Evolutionary conservation across 2,888 invertebrate genomes (phyloP), one percentile per base, ranked within the genome.

Genomic region (Helleia helle): DNA sequence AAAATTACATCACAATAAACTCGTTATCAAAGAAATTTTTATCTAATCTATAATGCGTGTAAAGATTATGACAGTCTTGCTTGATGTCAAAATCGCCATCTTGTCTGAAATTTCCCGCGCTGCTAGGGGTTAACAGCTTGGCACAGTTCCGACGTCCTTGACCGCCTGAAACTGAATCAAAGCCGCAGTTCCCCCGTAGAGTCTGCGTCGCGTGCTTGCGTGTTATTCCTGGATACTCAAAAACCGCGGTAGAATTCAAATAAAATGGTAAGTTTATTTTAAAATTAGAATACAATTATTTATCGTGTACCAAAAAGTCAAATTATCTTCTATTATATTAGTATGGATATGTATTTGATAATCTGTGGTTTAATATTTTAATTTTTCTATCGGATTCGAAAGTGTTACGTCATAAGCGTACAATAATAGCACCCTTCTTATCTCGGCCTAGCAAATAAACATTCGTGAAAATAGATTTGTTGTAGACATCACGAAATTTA

Each of bases 131-230:
- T 57, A 58, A 62, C 57, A 54, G 64, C 49, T 63, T 81, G 83
- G 75, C 81, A 79, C 72, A 73, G 62, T 83, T 80, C 71, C 63
- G 66, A 42, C 52, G 75, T 47, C 81, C 81, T 83, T 80, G 84
- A 80, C 80, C 81, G 67, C 50, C 31, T 42, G 48, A 42, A 47
- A 59, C 48, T 49, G 40, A 49, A 48, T 42, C 48, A 38, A 48
- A 49, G 49, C 79, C 70, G 74, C 80, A 81, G 81, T 83, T 56
- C 58, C 52, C 56, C 75, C 66, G 72, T 71, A 65, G 59, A 56
- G 56, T 65, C 62, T 59, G 71, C 54, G 58, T 15, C 3, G 25
- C 13, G 30, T 41, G 58, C 24, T 44, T 49, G 50, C 55, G 66
- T 52, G 52, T 43, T 47, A 42, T 51, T 46, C 42, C 38, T 36